Evolutionary conservation across 2,113 vertebrate species (phyloP).

Genomic region (Chaetodon trifascialis): DNA sequence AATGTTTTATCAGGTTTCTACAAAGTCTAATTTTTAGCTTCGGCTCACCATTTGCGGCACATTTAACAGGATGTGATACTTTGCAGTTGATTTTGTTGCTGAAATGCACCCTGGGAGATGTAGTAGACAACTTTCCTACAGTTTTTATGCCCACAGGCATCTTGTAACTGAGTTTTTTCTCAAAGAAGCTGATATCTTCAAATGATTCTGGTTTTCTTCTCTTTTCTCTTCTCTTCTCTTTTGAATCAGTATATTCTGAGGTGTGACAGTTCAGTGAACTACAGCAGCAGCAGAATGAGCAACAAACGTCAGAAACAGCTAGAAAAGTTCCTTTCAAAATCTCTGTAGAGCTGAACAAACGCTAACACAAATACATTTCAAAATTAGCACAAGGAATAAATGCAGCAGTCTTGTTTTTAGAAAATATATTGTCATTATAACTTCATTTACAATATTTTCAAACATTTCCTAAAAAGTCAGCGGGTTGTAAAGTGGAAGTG

Average conservation of each 20-base stretch:
- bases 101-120: background rate
- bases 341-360: background rate
- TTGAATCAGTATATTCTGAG: background rate
- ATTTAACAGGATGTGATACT: background rate
- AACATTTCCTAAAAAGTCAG: slow-evolving; percentile 45
- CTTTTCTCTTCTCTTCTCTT: background rate
- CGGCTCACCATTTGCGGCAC: background rate
- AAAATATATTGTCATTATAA: slow-evolving; percentile 35
- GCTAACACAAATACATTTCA: background rate
- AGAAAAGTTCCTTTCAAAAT: background rate
- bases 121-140: background rate
- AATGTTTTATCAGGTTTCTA: background rate
- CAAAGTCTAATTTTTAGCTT: background rate
- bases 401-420: background rate
- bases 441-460: slow-evolving; percentile 47
- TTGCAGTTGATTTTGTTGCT: background rate
- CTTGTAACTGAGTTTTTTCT: background rate
- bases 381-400: background rate
- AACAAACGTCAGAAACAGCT: background rate
- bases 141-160: background rate
- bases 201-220: too few species aligned
- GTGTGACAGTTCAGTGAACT: background rate
- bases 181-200: background rate
- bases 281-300: background rate
- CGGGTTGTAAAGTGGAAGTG: background rate